Base-by-base conservation (phyloP, 2,113 vertebrate genomes). In the Lampris incognitus region DNA sequence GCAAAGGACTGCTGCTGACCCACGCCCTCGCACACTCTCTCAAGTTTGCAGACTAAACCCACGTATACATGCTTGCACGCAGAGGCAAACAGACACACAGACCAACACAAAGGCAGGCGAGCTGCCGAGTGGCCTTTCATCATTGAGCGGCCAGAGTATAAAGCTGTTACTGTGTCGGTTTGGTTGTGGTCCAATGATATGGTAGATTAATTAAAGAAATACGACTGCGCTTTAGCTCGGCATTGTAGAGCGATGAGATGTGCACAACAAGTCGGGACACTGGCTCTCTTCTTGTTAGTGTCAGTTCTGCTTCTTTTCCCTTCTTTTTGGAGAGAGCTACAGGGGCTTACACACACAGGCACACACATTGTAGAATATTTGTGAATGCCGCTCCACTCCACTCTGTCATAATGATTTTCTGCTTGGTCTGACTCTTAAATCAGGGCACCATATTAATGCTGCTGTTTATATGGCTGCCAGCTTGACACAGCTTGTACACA, bases 401-500 rank as follows among this genome's bases (percentile, higher is more conserved):
- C 24, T 64, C 51, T 85, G 88, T 91, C 88, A 79, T 72, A 74
- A 83, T 70, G 80, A 92, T 91, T 92, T 92, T 78, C 74, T 84
- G 86, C 83, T 80, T 67, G 39, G 62, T 44, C 72, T 87, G 63
- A 82, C 76, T 57, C 72, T 75, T 82, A 82, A 79, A 86, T 70
- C 62, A 66, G 77, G 73, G 66, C 73, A 71, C 61, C 65, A 63
- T 76, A 74, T 84, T 86, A 72, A 67, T 83, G 72, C 67, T 55
- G 37, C 6, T 59, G 63, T 5, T 57, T 74, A 66, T 76, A 54
- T 72, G 58, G 83, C 68, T 60, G 79, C 81, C 82, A 72, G 76
- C 71, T 58, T 60, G 62, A 83, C 85, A 89, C 84, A 88, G 82
- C 75, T 64, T 83, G 60, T 54, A 66, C 65, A 73, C 77, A 44